Evolutionary conservation across 2,113 vertebrate species (phyloP), one percentile per base, ranked within the genome.

Genomic region (Phoxinus phoxinus): DNA sequence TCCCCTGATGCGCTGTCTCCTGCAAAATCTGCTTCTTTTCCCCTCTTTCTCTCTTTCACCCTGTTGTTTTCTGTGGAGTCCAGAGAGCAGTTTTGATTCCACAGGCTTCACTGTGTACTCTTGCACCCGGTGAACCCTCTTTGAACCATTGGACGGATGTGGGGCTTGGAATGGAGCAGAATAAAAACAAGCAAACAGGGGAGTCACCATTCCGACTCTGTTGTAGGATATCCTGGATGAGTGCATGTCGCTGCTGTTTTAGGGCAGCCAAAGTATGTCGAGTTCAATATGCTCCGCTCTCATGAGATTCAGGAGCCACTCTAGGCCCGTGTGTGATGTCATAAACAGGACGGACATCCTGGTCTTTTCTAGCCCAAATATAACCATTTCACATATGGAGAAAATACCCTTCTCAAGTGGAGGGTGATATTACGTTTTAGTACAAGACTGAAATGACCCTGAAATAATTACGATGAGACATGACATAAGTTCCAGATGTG

Each of bases 211-310:
- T 81, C 21, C 25, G 56, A 48, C 58, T 84, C 44, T 63, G 83
- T 81, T 84, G 74, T 85, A 91, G 89, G 89, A 90, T 86, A 89
- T 90, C 90, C 90, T 90, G 88, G 84, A 89, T 87, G 86, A 88
- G 85, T 78, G 53, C 46, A 58, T 76, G 71, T 80, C 72, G 44
- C 32, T 74, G 84, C 85, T 79, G 65, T 83, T 86, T 73, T 72
- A 56, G 61, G 82, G 59, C 58, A 88, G 81, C 12, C 61, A n/a
- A 90, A 87, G 83, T 79, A 87, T 85, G 75, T 67, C 83, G 41
- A 56, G 58, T 77, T 81, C 21, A 32, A 84, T 86, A 81, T 21
- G 27, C 15, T 35, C n/a, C 11, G 46, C 58, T 72, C 83, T 72
- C 48, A 41, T 73, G 67, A 88, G 78, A 85, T 80, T 67, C 25